These are phyloP conservation scores for Clarias pachynema DNA, from an alignment of 2,797 vertebrate species.

Conservation along the genomic window DNA sequence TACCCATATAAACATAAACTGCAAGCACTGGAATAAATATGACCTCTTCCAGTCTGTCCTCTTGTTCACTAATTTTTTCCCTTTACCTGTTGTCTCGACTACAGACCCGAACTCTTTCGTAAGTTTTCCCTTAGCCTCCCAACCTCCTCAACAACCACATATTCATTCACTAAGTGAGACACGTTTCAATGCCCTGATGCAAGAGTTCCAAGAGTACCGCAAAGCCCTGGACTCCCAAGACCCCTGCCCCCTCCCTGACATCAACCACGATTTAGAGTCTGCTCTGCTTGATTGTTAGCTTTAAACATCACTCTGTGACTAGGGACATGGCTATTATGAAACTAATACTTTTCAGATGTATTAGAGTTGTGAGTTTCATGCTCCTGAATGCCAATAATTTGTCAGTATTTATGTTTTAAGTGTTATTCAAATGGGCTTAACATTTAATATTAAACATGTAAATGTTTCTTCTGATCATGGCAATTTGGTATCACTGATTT, in stretches of 20 bases:
- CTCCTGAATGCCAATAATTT: constrained; percentile 72
- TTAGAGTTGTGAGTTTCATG: constrained; percentile 93
- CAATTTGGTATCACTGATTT: background rate
- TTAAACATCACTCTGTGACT: background rate
- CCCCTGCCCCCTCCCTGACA: constrained; percentile 58
- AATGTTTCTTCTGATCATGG: constrained; percentile 1
- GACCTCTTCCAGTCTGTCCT: constrained; percentile 43
- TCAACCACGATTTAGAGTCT: constrained; percentile 73
- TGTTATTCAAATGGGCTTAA: constrained; percentile 35
- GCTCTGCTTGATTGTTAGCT: constrained; percentile 71
- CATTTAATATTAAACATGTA: background rate
- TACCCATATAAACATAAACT: background rate
- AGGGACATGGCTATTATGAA: background rate
- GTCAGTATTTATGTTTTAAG: constrained; percentile 15
- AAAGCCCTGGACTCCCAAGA: constrained; percentile 69
- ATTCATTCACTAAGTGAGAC: constrained; percentile 76
- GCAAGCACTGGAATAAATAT: background rate
- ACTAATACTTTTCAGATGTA: constrained; percentile 75
- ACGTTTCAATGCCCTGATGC: constrained; percentile 79
- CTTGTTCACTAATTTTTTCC: constrained; percentile 29
- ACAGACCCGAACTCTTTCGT: constrained; percentile 71
- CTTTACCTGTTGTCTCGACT: background rate
- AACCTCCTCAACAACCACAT: constrained; percentile 61
- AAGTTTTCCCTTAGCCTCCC: constrained; percentile 68
- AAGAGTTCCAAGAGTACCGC: constrained; percentile 79